Evolutionary conservation across 2,888 invertebrate species (phyloP).

Genomic region (Lasioglossum calceatum): DNA sequence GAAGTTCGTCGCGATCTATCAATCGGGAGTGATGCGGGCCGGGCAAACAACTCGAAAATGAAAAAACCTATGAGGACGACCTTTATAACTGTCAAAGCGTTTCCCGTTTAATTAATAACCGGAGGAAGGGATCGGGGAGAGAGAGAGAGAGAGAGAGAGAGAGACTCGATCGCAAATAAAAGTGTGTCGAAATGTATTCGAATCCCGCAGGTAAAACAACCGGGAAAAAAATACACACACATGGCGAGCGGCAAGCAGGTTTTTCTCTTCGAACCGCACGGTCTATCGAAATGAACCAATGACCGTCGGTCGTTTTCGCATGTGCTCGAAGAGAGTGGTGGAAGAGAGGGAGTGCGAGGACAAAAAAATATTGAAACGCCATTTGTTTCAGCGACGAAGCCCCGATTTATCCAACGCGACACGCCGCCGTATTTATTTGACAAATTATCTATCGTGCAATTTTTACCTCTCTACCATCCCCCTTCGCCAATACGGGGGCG

Average conservation of each 20-base stretch:
- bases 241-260: neutral
- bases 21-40: neutral
- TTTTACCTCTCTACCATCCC: neutral
- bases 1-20: neutral
- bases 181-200: neutral
- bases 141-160: neutral
- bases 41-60: neutral
- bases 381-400: conserved; percentile 16
- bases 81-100: neutral
- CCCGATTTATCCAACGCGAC: conserved; percentile 18
- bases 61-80: neutral
- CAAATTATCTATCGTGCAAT: conserved; percentile 16
- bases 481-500: neutral
- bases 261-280: neutral
- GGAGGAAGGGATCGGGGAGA: neutral
- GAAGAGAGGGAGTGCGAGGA: no score
- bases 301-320: neutral
- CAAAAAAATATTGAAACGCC: conserved; percentile 22
- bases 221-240: neutral
- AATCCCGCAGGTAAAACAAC: neutral
- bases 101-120: conserved; percentile 14
- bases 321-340: neutral
- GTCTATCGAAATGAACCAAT: neutral
- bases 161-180: neutral
- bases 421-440: conserved; percentile 10